Evolutionary conservation across 2,888 invertebrate genomes (phyloP), one percentile per base, ranked within the genome.

Genomic region (Tenthredo notha): DNA sequence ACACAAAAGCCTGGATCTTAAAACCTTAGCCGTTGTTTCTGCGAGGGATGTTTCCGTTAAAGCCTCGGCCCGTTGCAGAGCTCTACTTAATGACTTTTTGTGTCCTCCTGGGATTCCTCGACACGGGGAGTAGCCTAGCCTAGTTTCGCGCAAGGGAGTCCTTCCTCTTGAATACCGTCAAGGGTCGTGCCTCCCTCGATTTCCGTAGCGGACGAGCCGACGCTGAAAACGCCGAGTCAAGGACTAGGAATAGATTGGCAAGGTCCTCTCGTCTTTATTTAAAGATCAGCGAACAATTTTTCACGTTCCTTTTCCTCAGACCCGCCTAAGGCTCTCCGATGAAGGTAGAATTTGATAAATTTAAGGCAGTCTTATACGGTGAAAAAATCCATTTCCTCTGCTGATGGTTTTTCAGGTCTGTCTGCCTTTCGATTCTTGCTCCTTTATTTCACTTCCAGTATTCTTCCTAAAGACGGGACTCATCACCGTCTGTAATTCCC

Each of bases 171-270:
- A 80, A 58, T 61, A 37, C 58, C 61, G 78, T 80, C 78, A 58
- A 80, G 58, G 78, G 78, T 80, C 37, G n/a, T 80, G 58, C 61
- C 78, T 58, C 5, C 33, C 61, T 80, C 78, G 77, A 77, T 77
- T 77, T 47, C 50, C 25, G 25, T 50, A 61, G 61, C 61, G 40
- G 78, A 58, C 37, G 78, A 80, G 25, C 50, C 33, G 21, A 18
- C 29, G 54, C 29, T 54, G 47, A 77, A 77, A 77, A 50, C 33
- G 50, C n/a, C 50, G 50, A 37, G 29, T 50, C 77, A 40, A 61
- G 58, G 40, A 29, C 78, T 58, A 80, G 61, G 37, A 80, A 58
- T 80, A 58, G 58, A 80, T 80, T 21, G 58, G 58, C 61, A 61
- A 80, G 21, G 21, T 80, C 78, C 37, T 37, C 18, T 40, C 29